Evolutionary conservation across 1,140 invertebrate species (phyloP), one percentile per base, ranked within the genome.

Genomic region (Drosophila nebulosa): DNA sequence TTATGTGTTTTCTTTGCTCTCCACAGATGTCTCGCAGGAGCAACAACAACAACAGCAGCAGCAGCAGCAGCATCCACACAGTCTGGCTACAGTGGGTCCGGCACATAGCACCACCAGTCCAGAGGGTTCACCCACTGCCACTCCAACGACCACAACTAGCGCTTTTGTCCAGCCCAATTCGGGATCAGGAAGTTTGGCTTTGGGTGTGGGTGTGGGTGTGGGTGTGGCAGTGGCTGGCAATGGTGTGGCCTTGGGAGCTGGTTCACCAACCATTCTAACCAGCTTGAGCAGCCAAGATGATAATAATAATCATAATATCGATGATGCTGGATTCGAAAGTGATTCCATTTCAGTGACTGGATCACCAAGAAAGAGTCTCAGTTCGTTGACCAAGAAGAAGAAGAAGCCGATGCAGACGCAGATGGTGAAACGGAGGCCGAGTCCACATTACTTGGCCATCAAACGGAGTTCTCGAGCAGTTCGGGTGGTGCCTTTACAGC

Each of bases 301-400:
- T 32, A 79, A 81, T 32, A 85, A 90, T 22, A 83, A 85, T 52
- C 85, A 75, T 64, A 88, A 90, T 46, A 88, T 81, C 56, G 89
- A 73, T 59, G 91, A 91, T 62, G 79, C 89, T 0, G 90, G 90
- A 9, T 91, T 91, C 67, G 91, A 93, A 73, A 94, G 94, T 81
- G 94, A 95, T 68, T 94, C 94, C 78, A 95, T 95, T 88, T 95
- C 94, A 50, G 94, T 95, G 56, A 95, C 94, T 1, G 94, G 94
- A 36, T 95, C 94, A 10, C 90, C 91, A 3, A 51, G 81, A 0
- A 91, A 91, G 36, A 79, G 85, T 21, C 58, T 86, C 1, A 65
- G 74, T 12, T 85, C 81, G 2, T 30, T 85, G 16, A 85, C 69
- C 70, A 86, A 39, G 72, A 86, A 55, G 81, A 85, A 35, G 81